Evolutionary conservation across 2,113 vertebrate genomes (phyloP).

Genomic region (Rutilus rutilus): DNA sequence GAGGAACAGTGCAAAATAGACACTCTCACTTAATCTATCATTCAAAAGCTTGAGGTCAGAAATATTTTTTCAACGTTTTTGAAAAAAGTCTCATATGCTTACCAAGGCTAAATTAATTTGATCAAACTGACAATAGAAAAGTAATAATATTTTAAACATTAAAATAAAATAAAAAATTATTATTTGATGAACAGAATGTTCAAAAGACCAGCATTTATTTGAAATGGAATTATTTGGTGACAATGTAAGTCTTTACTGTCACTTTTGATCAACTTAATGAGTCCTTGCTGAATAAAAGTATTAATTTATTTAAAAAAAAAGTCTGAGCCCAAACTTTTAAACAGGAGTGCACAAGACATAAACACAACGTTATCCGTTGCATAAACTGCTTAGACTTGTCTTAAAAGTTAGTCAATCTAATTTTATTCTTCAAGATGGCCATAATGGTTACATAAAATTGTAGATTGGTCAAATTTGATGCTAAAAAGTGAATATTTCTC

Average conservation of each 20-base stretch:
- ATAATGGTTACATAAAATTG: too few relatives aligned
- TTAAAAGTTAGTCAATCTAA: too few relatives aligned
- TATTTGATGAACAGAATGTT: background rate
- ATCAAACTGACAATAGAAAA: background rate
- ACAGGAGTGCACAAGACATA: background rate
- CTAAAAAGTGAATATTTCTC: too few relatives aligned
- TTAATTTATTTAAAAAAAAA: background rate
- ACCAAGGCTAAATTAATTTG: background rate
- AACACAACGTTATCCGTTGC: background rate
- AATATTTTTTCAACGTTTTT: background rate
- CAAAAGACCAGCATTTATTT: background rate
- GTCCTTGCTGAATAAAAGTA: background rate
- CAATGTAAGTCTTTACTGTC: background rate
- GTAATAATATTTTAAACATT: background rate
- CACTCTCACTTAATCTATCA: background rate
- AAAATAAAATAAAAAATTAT: too few relatives aligned
- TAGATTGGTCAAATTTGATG: too few relatives aligned
- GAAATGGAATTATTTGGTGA: background rate
- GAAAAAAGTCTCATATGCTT: too few relatives aligned
- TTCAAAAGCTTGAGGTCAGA: background rate
- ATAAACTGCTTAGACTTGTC: too few relatives aligned
- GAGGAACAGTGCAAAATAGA: background rate
- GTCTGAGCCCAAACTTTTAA: background rate
- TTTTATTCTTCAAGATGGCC: too few relatives aligned
- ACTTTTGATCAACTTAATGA: slow-evolving; percentile 6